Base-by-base conservation (phyloP, 2,113 vertebrate species). In the Trachemys scripta region DNA sequence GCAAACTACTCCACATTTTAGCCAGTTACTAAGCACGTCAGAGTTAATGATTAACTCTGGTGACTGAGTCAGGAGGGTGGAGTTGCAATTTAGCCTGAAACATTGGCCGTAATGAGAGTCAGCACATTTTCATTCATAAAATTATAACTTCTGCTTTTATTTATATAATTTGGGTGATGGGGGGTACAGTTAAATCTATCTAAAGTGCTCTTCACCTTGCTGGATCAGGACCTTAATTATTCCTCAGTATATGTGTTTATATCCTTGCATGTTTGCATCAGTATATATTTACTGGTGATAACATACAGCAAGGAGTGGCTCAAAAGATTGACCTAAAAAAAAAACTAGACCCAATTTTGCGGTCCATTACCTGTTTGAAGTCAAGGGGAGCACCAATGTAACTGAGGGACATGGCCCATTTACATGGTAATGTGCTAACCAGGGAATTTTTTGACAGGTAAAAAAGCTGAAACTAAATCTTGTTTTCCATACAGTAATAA, bases 21-120 rank as follows among this genome's bases (percentile, higher is more conserved):
- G 90, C 49, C 89, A 84, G 56, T 94, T 95, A 97, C 98, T 98
- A 98, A 98, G 97, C 89, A 86, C 90, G 93, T 95, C 97, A 90
- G 96, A 98, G 98, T 98, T 99, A 99, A 99, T 98, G 87, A 98
- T 98, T 98, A 96, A 97, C 94, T 98, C 96, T 85, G 91, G 47
- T 96, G 92, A 98, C 97, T 94, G 85, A 62, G 35, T 69, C 85
- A 78, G 75, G 76, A 75, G 75, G 95, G 94, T 92, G 93, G 85
- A 84, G 80, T 78, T 85, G 29, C 82, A 90, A 56, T 72, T 93
- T 59, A 90, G 22, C 35, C 12, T 92, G 90, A 97, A 93, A 69
- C 3, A 35, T 50, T 95, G 80, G 16, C 47, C 16, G 27, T 79
- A 54, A 27, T 92, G 50, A 89, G 91, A 95, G 80, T 65, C 59